Evolutionary conservation across 2,888 invertebrate species (phyloP).

Genomic region (Caenorhabditis sp.): DNA sequence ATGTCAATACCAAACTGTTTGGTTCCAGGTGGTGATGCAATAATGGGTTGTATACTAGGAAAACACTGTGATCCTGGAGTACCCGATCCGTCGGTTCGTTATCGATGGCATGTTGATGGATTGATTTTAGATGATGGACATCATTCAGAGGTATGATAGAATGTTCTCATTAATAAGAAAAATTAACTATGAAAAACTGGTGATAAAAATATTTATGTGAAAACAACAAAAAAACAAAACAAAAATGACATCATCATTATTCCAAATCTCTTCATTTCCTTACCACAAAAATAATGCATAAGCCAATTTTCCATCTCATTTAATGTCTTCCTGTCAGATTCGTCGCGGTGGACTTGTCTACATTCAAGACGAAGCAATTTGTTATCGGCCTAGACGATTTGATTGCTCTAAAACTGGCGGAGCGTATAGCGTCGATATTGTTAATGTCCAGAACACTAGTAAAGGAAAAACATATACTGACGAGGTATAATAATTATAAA

Average conservation of each 20-base stretch:
- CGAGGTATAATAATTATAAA: slow-evolving; percentile 20
- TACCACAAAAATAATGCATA: too few relatives aligned
- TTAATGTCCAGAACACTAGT: slow-evolving; percentile 42
- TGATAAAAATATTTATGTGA: too few relatives aligned
- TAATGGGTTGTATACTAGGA: slow-evolving; percentile 66
- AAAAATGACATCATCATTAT: neutral
- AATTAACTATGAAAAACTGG: neutral
- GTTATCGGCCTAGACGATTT: slow-evolving; percentile 46
- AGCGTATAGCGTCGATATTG: slow-evolving; percentile 37
- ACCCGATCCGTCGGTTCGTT: slow-evolving; percentile 61
- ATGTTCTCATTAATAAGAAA: neutral
- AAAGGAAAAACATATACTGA: slow-evolving; percentile 48
- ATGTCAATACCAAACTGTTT: neutral
- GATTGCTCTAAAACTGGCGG: slow-evolving; percentile 48
- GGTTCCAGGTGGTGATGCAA: slow-evolving; percentile 22
- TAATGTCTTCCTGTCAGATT: slow-evolving; percentile 28
- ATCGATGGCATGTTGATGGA: slow-evolving; percentile 63
- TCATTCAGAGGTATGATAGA: slow-evolving; percentile 28
- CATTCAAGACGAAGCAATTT: slow-evolving; percentile 49
- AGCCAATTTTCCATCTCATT: neutral
- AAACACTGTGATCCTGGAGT: slow-evolving; percentile 63
- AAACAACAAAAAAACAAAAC: neutral
- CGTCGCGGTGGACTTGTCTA: slow-evolving; percentile 49
- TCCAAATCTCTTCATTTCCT: too few relatives aligned
- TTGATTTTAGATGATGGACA: slow-evolving; percentile 53